Conservation (phyloP, 2,113 vertebrate genomes). For the Malurus elegans region DNA sequence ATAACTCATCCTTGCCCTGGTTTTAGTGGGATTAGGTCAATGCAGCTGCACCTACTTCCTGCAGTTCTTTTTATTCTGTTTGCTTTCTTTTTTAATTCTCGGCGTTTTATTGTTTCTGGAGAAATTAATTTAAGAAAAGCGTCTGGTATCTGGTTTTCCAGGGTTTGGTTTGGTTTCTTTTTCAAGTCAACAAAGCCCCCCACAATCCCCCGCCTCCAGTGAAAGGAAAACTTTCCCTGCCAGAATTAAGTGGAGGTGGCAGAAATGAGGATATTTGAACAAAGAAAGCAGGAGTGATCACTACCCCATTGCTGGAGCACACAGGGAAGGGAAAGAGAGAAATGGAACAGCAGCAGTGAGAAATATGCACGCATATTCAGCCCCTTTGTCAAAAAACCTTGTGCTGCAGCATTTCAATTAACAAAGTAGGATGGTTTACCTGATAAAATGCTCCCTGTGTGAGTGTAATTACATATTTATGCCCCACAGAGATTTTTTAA, state of each 20-base stretch:
- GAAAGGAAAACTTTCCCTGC: constrained; percentile 16
- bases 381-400: constrained; percentile 74
- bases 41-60: background rate
- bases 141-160: background rate
- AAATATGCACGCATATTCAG: constrained; percentile 60
- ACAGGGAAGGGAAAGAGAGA: constrained; percentile 55
- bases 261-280: constrained; percentile 34
- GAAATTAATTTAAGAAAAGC: background rate
- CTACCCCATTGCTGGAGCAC: constrained; percentile 48
- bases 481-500: constrained; percentile 88
- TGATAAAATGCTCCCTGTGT: constrained; percentile 87
- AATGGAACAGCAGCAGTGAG: constrained; percentile 49
- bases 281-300: constrained; percentile 52
- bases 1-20: background rate
- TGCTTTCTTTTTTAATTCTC: background rate
- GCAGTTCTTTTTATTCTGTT: background rate
- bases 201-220: background rate
- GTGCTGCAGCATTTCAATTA: constrained; percentile 82
- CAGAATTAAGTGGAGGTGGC: background rate
- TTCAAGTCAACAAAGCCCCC: background rate
- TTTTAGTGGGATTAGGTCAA: background rate
- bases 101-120: background rate
- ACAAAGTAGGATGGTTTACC: constrained; percentile 87
- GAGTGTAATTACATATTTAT: constrained; percentile 88
- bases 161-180: background rate